Evolutionary conservation across 35 echinoderm and acorn worm species (phyloP).

Genomic region (Apostichopus japonicus): DNA sequence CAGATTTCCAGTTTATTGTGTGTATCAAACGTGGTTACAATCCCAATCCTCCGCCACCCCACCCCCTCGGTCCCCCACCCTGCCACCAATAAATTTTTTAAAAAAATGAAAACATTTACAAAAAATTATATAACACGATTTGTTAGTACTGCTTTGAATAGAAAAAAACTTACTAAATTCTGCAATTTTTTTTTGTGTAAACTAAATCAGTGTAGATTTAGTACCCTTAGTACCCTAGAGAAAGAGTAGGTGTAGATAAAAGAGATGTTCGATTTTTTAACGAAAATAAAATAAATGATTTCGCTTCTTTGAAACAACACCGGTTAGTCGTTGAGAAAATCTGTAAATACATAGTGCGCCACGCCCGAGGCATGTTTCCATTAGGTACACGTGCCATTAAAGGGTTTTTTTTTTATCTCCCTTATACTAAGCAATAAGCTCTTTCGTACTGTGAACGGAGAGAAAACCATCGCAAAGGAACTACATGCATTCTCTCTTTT

Average conservation of each 20-base stretch:
- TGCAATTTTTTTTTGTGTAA: background rate
- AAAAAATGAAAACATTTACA: too few relatives aligned
- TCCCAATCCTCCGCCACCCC: too few relatives aligned
- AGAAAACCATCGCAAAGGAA: background rate
- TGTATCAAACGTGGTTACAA: too few relatives aligned
- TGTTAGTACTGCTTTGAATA: too few relatives aligned
- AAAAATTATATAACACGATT: too few relatives aligned
- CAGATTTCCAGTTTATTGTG: too few relatives aligned
- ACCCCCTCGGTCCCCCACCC: too few relatives aligned
- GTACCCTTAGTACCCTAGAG: background rate
- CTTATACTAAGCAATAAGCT: background rate
- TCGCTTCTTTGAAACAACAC: background rate
- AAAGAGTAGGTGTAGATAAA: background rate
- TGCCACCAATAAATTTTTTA: too few relatives aligned
- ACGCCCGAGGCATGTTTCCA: constrained; percentile 43
- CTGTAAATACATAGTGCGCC: constrained; percentile 22
- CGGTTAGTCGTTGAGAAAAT: background rate
- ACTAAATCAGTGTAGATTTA: background rate
- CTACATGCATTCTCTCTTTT: background rate
- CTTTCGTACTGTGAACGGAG: background rate
- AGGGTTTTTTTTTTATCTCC: background rate
- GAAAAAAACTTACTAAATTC: too few relatives aligned
- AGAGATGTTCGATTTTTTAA: background rate
- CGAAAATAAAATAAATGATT: background rate
- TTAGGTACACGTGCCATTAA: constrained; percentile 26